A percentile compares a stretch with the other conserved stretches of the same genome.
phyloP scores from a whole-genome alignment of 30 jellyfish, hydroid and myxozoan genomes.

The Phacellophora camtschatica region DNA sequence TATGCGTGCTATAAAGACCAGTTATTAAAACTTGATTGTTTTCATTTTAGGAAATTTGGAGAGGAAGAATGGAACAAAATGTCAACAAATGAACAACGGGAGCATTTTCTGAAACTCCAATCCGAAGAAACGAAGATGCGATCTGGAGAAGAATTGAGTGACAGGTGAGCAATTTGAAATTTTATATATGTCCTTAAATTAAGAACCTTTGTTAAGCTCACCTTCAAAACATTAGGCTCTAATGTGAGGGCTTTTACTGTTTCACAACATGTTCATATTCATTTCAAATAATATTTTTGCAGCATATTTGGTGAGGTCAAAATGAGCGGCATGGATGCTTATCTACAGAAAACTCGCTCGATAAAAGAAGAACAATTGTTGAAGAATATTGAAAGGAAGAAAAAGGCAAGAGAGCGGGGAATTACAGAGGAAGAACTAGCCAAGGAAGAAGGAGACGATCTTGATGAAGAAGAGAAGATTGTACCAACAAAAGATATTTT shows the following conservation, averaged over 20 bases:
- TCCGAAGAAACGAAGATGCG: constrained; percentile 54
- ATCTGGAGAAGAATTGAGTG: constrained; percentile 25
- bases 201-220: not conserved
- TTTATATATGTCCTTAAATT: not conserved
- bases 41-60: constrained; percentile 72
- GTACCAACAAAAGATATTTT: constrained; percentile 52
- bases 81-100: constrained; percentile 76
- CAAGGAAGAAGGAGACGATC: constrained; percentile 39
- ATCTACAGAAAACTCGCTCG: constrained; percentile 49
- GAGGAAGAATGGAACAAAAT: constrained; percentile 83
- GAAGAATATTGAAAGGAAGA: constrained; percentile 68
- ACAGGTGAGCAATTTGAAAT: not conserved
- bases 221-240: too few relatives aligned
- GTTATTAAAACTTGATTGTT: not conserved
- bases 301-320: constrained; percentile 39
- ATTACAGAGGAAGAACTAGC: constrained; percentile 68
- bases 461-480: constrained; percentile 49
- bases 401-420: constrained; percentile 75
- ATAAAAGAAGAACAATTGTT: constrained; percentile 70
- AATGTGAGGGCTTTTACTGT: too few relatives aligned
- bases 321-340: constrained; percentile 64
- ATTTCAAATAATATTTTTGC: too few relatives aligned
- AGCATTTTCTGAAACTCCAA: constrained; percentile 51
- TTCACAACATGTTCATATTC: too few relatives aligned
- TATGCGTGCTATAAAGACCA: not conserved